Base-by-base conservation (phyloP, 2,797 vertebrate species). In the Cygnus olor region DNA sequence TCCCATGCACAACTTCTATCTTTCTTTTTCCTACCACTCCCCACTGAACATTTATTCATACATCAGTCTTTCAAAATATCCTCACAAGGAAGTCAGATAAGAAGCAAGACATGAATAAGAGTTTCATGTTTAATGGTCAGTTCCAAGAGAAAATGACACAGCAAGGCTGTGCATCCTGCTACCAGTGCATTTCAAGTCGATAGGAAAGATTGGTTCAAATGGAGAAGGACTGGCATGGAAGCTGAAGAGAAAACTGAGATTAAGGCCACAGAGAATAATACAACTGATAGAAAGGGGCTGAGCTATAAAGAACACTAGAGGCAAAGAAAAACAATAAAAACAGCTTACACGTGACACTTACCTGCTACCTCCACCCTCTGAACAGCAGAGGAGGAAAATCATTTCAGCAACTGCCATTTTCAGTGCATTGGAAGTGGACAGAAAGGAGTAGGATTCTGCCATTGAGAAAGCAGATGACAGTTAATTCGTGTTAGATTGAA, bases 401-500 rank as follows among this genome's bases (percentile, higher is more conserved):
- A 60, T 66, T 84, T 84, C 54, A 86, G 51, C 56, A 88, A 49
- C 51, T 91, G 42, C 77, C 69, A 45, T 70, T 89, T 15, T 57
- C 87, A 88, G 65, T 79, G 85, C 17, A 63, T 30, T 66, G 51
- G 24, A 90, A 86, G 51, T 28, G 32, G 61, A 15, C 36, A 91
- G 68, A 95, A 93, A 81, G 47, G 42, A 85, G 32, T 24, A 72
- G 40, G 51, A 60, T 63, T 38, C 21, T 83, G 58, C 66, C 47
- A 91, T 3, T 81, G 60, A 78, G 47, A 93, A 54, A 25, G 34
- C 27, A 85, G 42, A 83, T 63, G 24, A 83, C 42, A 84, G 22
- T 88, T 89, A 79, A 71, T 82, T 95, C 80, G 5, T 83, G 34
- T 60, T 76, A 76, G 22, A 56, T 3, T 56, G 72, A 80, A 79